Percentiles rank a stretch among this genome's conserved stretches.
These are phyloP conservation scores for Dicyrtomina minuta DNA, from an alignment of 2,888 invertebrate genomes.

Conservation along the genomic window DNA sequence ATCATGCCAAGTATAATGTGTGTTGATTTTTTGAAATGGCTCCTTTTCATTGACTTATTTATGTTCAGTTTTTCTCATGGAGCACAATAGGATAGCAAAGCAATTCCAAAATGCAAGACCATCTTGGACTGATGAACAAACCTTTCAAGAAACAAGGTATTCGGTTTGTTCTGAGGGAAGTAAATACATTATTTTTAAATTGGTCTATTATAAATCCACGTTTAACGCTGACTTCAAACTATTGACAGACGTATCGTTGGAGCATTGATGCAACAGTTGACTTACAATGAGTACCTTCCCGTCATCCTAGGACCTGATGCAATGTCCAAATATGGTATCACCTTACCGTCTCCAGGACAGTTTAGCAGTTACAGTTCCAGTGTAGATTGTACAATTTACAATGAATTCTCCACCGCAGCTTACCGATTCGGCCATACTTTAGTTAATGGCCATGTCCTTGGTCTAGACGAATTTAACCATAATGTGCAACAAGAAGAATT, in stretches of 20 bases:
- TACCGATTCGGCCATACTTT: constrained; percentile 51
- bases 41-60: no score
- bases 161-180: not conserved
- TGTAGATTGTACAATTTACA: constrained; percentile 45
- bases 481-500: constrained; percentile 30
- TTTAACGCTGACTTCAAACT: not conserved
- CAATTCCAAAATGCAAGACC: constrained; percentile 24
- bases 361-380: constrained; percentile 38
- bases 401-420: constrained; percentile 53
- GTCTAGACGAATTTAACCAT: constrained; percentile 1
- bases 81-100: constrained; percentile 51
- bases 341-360: not conserved
- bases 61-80: constrained; percentile 45
- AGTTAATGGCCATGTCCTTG: constrained; percentile 38
- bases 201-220: no score
- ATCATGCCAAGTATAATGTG: not conserved
- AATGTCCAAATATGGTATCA: constrained; percentile 38
- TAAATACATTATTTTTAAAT: no score
- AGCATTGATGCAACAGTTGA: constrained; percentile 48
- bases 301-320: constrained; percentile 43
- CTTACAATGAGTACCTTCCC: constrained; percentile 52
- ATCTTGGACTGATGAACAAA: constrained; percentile 39
- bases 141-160: constrained; percentile 49
- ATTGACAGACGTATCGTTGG: constrained; percentile 41
- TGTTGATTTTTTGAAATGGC: no score